A percentile compares a stretch with the other conserved stretches of the same genome.
Evolutionary conservation across 2,797 vertebrate species (phyloP).

Genomic region (Discoglossus pictus): DNA sequence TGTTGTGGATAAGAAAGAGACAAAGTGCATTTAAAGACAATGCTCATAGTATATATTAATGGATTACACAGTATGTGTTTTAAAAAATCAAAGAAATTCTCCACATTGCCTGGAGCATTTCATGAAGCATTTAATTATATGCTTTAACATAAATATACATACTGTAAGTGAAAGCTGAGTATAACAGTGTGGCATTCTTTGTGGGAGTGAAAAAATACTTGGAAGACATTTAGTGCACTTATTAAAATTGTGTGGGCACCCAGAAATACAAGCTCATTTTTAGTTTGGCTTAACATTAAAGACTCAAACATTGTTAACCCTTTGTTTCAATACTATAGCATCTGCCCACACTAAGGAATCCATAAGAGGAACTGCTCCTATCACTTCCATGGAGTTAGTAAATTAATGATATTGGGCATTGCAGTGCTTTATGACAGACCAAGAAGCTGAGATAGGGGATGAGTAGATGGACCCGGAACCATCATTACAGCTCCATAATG

Average conservation of each 20-base stretch:
- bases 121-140: conserved; percentile 50
- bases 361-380: too few species aligned
- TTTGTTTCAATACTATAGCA: too few species aligned
- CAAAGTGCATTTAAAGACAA: conserved; percentile 57
- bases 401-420: too few species aligned
- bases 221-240: conserved; percentile 20
- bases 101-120: conserved; percentile 56
- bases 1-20: conserved; percentile 32
- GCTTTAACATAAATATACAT: conserved; percentile 45
- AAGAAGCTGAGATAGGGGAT: too few species aligned
- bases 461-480: too few species aligned
- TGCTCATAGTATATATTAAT: conserved; percentile 60
- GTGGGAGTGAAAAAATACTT: conserved; percentile 33
- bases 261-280: conserved; percentile 18
- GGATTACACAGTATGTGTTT: conserved; percentile 63
- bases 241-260: conserved; percentile 40
- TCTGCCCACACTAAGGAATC: too few species aligned
- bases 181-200: conserved; percentile 47
- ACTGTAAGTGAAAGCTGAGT: conserved; percentile 50
- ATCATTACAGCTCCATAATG: too few species aligned
- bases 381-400: too few species aligned
- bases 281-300: conserved; percentile 5
- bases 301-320: conserved; percentile 4
- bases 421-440: too few species aligned
- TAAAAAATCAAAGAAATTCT: conserved; percentile 50